Percentiles rank a stretch among this genome's conserved stretches.
Evolutionary conservation across 2,888 invertebrate species (phyloP).

Genomic region (Galerucella nymphaeae): DNA sequence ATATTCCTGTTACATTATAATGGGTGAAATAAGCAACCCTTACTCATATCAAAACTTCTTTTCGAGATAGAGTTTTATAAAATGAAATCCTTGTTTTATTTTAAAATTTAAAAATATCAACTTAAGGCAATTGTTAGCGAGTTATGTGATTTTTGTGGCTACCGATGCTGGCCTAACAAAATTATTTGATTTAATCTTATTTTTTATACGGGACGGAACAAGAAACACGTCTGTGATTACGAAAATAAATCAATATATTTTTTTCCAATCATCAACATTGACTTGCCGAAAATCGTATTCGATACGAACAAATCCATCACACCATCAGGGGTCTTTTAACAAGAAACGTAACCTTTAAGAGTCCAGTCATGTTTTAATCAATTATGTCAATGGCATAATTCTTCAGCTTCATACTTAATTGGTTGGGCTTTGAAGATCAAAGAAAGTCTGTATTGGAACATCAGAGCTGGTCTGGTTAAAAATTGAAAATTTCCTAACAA

Average conservation of each 20-base stretch:
- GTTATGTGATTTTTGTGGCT: no score
- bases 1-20: no score
- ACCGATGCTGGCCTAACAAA: no score
- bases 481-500: background rate
- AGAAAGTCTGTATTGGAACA: slow-evolving; percentile 50
- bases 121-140: no score
- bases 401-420: slow-evolving; percentile 50
- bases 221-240: background rate
- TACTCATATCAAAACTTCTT: no score
- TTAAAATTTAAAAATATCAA: no score
- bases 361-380: slow-evolving; percentile 57
- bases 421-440: slow-evolving; percentile 56
- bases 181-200: no score
- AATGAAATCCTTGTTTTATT: no score
- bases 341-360: slow-evolving; percentile 39
- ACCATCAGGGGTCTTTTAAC: slow-evolving; percentile 37
- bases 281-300: slow-evolving; percentile 25
- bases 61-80: no score
- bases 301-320: slow-evolving; percentile 30
- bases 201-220: no score
- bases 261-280: slow-evolving; percentile 10
- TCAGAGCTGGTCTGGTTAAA: background rate
- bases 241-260: slow-evolving; percentile 13
- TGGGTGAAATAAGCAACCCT: no score
- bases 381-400: slow-evolving; percentile 57